Base-by-base conservation (phyloP, 2,888 invertebrate species). In the Hipparchia sbordonii region DNA sequence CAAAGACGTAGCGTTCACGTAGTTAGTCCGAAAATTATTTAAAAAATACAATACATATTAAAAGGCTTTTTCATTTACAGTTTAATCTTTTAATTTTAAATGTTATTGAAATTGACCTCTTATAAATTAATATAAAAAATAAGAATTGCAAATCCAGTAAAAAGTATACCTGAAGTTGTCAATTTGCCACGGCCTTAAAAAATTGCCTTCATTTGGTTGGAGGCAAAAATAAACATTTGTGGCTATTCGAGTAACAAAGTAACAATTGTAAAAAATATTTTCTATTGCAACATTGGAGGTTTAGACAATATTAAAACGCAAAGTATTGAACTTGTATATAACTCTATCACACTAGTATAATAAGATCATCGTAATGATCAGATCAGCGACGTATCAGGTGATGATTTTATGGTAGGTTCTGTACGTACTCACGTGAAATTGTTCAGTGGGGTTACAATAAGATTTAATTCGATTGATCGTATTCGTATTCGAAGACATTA, bases 181-280 rank as follows among this genome's bases (percentile, higher is more conserved):
- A 67, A 67, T 61, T 45, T 61, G 52, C 45, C 60, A n/a, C 48
- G 1, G 52, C 2, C 61, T 70, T 77, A 73, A 72, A 68, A 70
- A 62, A 60, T 62, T 77, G 71, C 70, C 71, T 71, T 72, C 76
- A 76, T 79, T 76, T 78, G 77, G 70, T 74, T 77, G 52, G 67
- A 70, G 74, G 70, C 74, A 72, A 76, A 75, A 69, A 76, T 73
- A 76, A 75, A 77, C 72, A 75, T 75, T 70, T 78, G 72, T 72
- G 71, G 66, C 65, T 76, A 70, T 71, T 71, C 46, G 57, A 63
- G 57, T 70, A 79, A 75, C 69, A 78, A 76, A 70, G 60, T 76
- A 78, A 78, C 78, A 78, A 75, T 67, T 76, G 76, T 77, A 75
- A 77, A 78, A 77, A 73, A 74, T 73, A 68, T 74, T 67, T 23